A percentile compares a stretch with the other conserved stretches of the same genome.
phyloP scores from a whole-genome alignment of 2,797 vertebrate genomes.

The Argya squamiceps region DNA sequence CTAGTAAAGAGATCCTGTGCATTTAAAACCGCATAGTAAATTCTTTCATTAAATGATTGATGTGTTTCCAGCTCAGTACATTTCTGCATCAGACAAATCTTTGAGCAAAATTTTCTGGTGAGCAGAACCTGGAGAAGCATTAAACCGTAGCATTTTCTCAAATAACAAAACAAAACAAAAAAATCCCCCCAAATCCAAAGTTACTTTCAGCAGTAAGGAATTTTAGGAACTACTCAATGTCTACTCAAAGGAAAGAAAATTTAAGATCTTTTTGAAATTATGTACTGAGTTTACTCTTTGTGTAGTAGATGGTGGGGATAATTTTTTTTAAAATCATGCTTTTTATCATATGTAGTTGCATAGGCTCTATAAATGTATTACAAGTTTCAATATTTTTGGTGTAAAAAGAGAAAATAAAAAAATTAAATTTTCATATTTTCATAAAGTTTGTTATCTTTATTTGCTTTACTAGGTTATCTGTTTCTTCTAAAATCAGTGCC shows the following conservation, averaged over 20 bases:
- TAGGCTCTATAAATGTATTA: neutral
- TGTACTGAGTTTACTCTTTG: neutral
- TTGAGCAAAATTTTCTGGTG: neutral
- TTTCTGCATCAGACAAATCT: neutral
- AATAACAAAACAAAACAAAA: neutral
- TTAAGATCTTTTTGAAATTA: neutral
- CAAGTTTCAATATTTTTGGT: neutral
- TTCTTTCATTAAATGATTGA: slow-evolving; percentile 65
- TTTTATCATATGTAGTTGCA: neutral
- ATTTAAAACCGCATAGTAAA: slow-evolving; percentile 66
- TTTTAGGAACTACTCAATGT: neutral
- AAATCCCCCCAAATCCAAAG: neutral
- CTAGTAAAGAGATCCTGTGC: slow-evolving; percentile 61
- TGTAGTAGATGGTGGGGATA: neutral
- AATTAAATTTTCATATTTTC: no score
- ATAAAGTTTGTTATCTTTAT: neutral
- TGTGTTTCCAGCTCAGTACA: slow-evolving; percentile 54
- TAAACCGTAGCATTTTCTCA: neutral
- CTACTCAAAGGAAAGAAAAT: neutral
- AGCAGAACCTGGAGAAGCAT: neutral
- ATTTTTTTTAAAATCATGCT: neutral
- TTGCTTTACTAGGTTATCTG: neutral
- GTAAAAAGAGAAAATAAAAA: no score
- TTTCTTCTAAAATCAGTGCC: neutral
- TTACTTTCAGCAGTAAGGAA: neutral